Percentiles rank a stretch among this genome's conserved stretches.
Evolutionary conservation across 2,888 invertebrate genomes (phyloP).

Genomic region (Hirtodrosophila histrioides): DNA sequence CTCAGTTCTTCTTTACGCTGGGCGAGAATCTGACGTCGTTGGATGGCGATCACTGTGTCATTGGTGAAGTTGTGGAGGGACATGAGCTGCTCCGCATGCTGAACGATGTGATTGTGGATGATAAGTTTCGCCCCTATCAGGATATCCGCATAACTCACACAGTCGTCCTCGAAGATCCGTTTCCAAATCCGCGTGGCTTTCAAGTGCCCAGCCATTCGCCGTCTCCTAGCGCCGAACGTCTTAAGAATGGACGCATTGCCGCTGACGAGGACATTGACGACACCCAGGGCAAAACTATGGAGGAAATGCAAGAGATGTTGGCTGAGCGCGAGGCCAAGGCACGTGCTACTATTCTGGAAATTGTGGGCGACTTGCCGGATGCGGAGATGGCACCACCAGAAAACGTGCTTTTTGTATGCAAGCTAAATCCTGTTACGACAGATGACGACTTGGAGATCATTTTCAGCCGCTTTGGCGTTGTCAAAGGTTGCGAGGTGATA

Average conservation of each 20-base stretch:
- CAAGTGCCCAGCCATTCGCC: constrained; percentile 93
- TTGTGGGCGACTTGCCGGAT: constrained; percentile 98
- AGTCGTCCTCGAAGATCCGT: constrained; percentile 97
- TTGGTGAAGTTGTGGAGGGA: constrained; percentile 97
- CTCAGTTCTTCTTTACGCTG: constrained; percentile 98
- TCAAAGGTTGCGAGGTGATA: constrained; percentile 97
- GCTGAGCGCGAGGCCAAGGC: constrained; percentile 97
- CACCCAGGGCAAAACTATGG: constrained; percentile 91
- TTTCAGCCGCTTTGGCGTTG: constrained; percentile 97
- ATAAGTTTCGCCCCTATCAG: constrained; percentile 94
- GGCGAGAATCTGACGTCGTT: constrained; percentile 94
- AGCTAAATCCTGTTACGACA: constrained; percentile 98
- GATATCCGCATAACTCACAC: constrained; percentile 99
- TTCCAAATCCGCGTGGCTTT: constrained; percentile 93
- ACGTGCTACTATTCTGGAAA: constrained; percentile 98
- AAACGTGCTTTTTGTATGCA: constrained; percentile 99
- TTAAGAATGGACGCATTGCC: constrained; percentile 94
- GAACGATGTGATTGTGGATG: constrained; percentile 97
- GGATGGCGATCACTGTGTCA: constrained; percentile 96
- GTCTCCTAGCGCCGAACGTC: constrained; percentile 91
- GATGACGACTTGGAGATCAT: constrained; percentile 99
- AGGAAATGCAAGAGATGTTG: constrained; percentile 94
- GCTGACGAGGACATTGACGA: constrained; percentile 98
- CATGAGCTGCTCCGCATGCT: constrained; percentile 92
- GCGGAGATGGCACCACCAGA: constrained; percentile 99